These are phyloP conservation scores for Vanessa atalanta DNA, from an alignment of 1,140 invertebrate species.

Conservation along the genomic window DNA sequence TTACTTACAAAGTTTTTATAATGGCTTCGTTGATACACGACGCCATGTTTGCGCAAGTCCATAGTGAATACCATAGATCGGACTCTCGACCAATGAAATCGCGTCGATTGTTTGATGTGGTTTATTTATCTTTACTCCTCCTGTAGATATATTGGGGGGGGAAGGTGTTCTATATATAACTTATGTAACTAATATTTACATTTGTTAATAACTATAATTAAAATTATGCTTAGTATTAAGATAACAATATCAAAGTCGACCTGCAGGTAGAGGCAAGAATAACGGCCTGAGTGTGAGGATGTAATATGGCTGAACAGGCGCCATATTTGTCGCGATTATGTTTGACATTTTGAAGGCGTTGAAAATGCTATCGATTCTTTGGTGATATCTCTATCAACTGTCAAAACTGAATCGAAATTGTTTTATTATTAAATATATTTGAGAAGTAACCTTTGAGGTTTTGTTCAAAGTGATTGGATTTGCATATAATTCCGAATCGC, in stretches of 20 bases:
- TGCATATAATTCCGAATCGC: no score
- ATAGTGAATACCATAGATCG: no score
- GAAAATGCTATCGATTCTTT: not conserved
- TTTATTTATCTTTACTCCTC: no score
- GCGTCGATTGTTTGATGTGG: no score
- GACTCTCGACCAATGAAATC: no score
- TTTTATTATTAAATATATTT: no score
- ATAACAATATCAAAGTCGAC: not conserved
- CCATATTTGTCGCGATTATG: not conserved
- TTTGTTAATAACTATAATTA: not conserved
- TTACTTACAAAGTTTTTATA: no score
- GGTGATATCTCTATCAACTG: not conserved
- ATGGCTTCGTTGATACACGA: no score
- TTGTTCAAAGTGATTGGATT: no score
- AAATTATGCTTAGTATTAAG: not conserved
- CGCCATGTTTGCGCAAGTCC: no score
- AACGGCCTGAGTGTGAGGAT: not conserved
- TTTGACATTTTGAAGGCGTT: not conserved
- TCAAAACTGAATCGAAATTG: not conserved
- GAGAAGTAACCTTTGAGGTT: no score
- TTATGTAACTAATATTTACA: conserved; percentile 2
- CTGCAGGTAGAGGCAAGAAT: not conserved
- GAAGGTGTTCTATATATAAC: not conserved
- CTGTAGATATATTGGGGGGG: no score
- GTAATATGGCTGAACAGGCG: not conserved